Evolutionary conservation across 2,113 vertebrate species (phyloP).

Genomic region (Rhodinocichla rosea): DNA sequence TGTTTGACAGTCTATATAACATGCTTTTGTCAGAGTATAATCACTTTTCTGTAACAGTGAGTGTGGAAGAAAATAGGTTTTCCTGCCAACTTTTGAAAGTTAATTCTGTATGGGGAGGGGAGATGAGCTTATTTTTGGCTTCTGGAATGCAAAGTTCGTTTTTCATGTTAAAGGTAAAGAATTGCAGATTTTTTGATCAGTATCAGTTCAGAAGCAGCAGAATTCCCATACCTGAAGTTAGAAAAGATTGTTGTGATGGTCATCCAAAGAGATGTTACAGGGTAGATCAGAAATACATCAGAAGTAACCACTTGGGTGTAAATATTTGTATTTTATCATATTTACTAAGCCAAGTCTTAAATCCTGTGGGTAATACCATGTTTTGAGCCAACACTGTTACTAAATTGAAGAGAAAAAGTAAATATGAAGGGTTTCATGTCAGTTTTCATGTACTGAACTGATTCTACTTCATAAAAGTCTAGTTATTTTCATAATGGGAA

Average conservation of each 20-base stretch:
- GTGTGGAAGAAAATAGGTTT: not conserved
- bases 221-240: not conserved
- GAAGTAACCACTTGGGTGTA: not conserved
- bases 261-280: not conserved
- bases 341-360: not conserved
- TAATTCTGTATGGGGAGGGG: not conserved
- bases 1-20: not conserved
- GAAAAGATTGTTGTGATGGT: not conserved
- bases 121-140: not conserved
- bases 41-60: not conserved
- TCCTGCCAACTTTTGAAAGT: not conserved
- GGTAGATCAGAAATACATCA: not conserved
- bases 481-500: not conserved
- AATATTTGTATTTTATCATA: not conserved
- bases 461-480: not conserved
- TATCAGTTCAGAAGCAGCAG: not conserved
- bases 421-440: not conserved
- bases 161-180: not conserved
- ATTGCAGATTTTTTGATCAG: not conserved
- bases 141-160: not conserved
- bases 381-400: not conserved
- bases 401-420: not conserved
- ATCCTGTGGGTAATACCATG: not conserved
- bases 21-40: not conserved
- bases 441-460: not conserved